Evolutionary conservation across 2,113 vertebrate genomes (phyloP), one percentile per base, ranked within the genome.

Genomic region (Apus apus): DNA sequence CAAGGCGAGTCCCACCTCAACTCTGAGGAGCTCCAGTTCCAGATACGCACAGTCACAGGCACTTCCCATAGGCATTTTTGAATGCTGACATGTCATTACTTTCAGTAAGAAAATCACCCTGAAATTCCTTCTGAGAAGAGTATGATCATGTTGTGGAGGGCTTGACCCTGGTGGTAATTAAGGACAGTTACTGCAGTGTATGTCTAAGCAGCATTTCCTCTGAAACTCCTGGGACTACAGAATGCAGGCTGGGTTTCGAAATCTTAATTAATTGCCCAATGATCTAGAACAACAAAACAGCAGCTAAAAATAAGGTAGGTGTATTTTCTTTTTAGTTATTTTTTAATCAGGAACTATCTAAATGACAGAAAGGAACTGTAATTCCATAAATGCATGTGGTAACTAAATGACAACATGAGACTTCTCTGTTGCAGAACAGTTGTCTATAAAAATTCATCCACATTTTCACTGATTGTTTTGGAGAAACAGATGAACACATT

Each of bases 371-470:
- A 89, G 36, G 70, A 89, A 9, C 56, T 30, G 27, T 74, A 87
- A 36, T 46, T 84, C 74, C 15, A 2, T n/a, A 67, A 83, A 57
- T 50, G 18, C 32, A 3, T 14, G 6, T 72, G 21, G 16, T 75
- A 68, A 68, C 48, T 72, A 48, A 84, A 65, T 54, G 34, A 60
- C 68, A 90, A 51, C 1, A 6, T 13, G 45, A 85, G 45, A 74
- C 57, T 56, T 85, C 43, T 94, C 80, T 92, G 46, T 38, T 76
- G 84, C 29, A 89, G 85, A 94, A 29, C n/a, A 83, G 62, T 70
- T 68, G 58, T 92, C 87, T 96, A 53, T 50, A 74, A 89, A 95
- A 94, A 89, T 32, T 89, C 65, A 93, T 94, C 90, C 56, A 76
- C 4, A 10, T 95, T 94, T 97, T 66, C 58, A 61, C 58, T 19